Conservation (phyloP, 2,797 vertebrate genomes). For the Tenualosa ilisha region DNA sequence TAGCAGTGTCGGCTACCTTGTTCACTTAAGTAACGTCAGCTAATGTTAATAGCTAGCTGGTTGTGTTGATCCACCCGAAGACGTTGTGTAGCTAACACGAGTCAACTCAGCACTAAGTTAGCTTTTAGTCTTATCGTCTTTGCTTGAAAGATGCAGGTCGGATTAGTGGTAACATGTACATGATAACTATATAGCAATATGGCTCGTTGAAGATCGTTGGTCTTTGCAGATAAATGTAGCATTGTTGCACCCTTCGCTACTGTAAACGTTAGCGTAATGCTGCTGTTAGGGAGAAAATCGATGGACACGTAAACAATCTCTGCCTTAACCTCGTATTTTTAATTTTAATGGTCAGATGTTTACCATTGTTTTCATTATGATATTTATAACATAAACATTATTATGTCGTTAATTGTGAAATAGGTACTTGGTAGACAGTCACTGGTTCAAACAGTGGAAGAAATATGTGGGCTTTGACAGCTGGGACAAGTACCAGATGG, state of each 20-base stretch:
- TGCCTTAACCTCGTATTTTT: background rate
- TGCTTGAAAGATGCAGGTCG: background rate
- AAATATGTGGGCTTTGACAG: constrained; percentile 99
- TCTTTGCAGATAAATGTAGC: background rate
- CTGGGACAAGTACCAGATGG: constrained; percentile 99
- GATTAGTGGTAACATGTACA: background rate
- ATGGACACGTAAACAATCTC: background rate
- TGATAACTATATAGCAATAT: background rate
- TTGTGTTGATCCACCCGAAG: background rate
- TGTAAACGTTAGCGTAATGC: background rate
- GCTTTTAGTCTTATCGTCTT: background rate
- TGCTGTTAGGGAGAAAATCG: background rate
- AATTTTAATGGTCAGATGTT: background rate
- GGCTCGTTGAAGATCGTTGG: background rate
- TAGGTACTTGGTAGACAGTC: constrained; percentile 98
- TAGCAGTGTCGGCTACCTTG: background rate
- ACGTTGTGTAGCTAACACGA: background rate
- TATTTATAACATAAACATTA: background rate
- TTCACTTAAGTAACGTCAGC: background rate
- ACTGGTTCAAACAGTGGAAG: constrained; percentile 99
- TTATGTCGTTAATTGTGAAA: background rate
- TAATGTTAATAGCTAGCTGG: background rate
- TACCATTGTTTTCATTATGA: background rate
- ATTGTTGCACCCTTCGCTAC: background rate
- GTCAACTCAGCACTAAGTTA: background rate